Conservation (phyloP, 2,113 vertebrate species). For the Rynchops niger region DNA sequence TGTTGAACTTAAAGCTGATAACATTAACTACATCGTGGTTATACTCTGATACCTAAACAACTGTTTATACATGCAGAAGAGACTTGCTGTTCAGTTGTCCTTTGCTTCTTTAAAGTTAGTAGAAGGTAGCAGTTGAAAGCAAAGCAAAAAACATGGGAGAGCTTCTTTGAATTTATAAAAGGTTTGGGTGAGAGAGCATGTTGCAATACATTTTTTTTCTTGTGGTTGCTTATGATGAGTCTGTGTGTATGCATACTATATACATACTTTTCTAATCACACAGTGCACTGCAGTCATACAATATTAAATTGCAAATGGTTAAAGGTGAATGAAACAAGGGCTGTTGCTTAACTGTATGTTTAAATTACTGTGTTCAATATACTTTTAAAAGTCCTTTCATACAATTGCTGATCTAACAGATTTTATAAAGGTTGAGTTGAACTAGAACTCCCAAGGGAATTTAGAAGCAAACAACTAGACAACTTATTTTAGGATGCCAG, state of each 20-base stretch:
- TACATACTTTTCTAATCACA: slow-evolving; percentile 6
- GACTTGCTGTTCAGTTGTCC: neutral
- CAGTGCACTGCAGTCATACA: neutral
- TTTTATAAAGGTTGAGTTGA: neutral
- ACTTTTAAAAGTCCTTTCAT: neutral
- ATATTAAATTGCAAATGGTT: neutral
- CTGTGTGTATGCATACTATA: neutral
- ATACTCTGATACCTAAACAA: neutral
- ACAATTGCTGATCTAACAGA: neutral
- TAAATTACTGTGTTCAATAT: neutral
- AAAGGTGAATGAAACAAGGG: neutral
- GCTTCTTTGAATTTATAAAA: neutral
- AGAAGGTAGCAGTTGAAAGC: neutral
- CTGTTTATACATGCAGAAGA: neutral
- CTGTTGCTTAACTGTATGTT: neutral
- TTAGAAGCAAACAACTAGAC: neutral
- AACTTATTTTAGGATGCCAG: neutral
- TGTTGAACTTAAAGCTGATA: neutral
- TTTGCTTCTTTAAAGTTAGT: neutral
- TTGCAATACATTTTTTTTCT: neutral
- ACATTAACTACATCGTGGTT: neutral
- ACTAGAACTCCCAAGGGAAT: neutral
- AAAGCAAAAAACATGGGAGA: neutral
- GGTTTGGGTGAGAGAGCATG: neutral
- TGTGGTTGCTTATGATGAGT: neutral